Base-by-base conservation (phyloP, 2,113 vertebrate species). In the Falco punctatus region DNA sequence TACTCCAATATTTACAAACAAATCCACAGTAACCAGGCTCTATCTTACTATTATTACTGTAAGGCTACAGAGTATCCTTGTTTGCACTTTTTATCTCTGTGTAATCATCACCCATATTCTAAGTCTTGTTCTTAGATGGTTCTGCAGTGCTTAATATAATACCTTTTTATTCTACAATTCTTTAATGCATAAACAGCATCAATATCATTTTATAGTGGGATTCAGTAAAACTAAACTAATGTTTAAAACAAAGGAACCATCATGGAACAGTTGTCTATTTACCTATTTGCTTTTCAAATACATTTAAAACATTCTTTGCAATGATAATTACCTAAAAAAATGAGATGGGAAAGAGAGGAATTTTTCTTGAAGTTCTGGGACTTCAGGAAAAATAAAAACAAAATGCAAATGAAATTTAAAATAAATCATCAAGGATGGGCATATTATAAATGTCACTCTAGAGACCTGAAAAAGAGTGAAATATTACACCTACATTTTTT, bases 341-440 rank as follows among this genome's bases (percentile, higher is more conserved):
- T 44, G 4, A 75, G 5, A 46, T 46, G 15, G 2, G 6, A 2
- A 20, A 20, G 72, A 52, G 5, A 1, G 8, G 4, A 40, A 44
- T n/a, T 81, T 82, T 33, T 67, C 10, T 52, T 46, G 71, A 79
- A 86, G 67, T 64, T 42, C 3, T 27, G 23, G 32, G 11, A 78
- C 7, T 52, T 81, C 13, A 22, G 49, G 38, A 55, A 91, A 84
- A 84, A 70, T 15, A 58, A 59, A 78, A 78, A 5, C 17, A 22
- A 66, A 86, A 51, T 27, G 5, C 2, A 87, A 94, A 58, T n/a
- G 0, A 61, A 84, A 77, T 52, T 48, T 6, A 57, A 78, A 80
- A 79, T 33, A 83, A 57, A 49, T 49, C 14, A 74, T 52, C 13
- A 78, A 42, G 5, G 5, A 19, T 48, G 6, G 5, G 3, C 2